These are phyloP conservation scores for Drosophila pullipes DNA, from an alignment of 2,888 invertebrate genomes.

Conservation along the genomic window DNA sequence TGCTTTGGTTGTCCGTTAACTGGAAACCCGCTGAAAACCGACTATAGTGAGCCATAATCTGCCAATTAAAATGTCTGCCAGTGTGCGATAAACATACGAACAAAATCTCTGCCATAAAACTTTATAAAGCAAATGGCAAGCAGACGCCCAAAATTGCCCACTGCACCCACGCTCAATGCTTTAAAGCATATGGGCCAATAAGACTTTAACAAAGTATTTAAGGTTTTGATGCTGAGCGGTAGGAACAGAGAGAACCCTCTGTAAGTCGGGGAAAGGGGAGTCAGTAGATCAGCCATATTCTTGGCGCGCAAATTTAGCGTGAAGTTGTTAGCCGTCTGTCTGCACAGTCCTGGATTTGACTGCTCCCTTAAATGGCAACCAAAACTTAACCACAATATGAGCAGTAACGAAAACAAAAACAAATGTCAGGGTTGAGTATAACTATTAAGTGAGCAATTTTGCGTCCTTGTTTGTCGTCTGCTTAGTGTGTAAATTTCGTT, in stretches of 20 bases:
- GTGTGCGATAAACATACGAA: conserved; percentile 30
- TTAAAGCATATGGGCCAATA: conserved; percentile 44
- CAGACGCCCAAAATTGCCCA: conserved; percentile 9
- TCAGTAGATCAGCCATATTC: conserved; percentile 17
- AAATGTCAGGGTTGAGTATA: conserved; percentile 10
- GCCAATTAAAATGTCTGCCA: conserved; percentile 48
- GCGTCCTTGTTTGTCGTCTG: conserved; percentile 15
- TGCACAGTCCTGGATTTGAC: background rate
- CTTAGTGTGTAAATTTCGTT: conserved; percentile 7
- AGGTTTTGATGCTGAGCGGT: background rate
- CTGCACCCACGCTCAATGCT: conserved; percentile 16
- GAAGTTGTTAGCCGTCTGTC: conserved; percentile 30
- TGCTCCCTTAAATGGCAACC: conserved; percentile 16
- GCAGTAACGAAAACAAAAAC: conserved; percentile 14
- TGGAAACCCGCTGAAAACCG: conserved; percentile 14
- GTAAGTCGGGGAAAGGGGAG: background rate
- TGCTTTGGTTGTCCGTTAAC: background rate
- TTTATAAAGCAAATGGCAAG: conserved; percentile 35
- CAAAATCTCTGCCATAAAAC: conserved; percentile 34
- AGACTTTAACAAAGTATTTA: conserved; percentile 37
- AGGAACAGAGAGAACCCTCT: too few species aligned
- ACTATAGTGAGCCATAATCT: conserved; percentile 34
- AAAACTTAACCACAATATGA: conserved; percentile 23
- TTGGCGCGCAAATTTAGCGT: conserved; percentile 54
- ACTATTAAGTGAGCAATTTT: conserved; percentile 35